A percentile compares a stretch with the other conserved stretches of the same genome.
These are phyloP conservation scores for Centropyge bicolor DNA, from an alignment of 2,797 vertebrate genomes.

Conservation along the genomic window DNA sequence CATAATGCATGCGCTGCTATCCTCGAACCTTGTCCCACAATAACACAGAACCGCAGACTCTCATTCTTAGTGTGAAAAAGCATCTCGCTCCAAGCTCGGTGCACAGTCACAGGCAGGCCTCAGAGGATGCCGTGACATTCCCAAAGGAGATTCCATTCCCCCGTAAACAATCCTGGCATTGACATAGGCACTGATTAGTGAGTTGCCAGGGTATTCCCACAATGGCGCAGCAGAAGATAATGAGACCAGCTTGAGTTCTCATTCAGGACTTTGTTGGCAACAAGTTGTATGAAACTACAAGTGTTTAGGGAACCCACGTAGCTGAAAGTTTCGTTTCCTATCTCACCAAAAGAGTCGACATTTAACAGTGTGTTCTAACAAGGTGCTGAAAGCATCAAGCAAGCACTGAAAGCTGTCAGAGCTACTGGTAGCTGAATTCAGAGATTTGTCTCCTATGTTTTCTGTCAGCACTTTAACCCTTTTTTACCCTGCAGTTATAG, in stretches of 20 bases:
- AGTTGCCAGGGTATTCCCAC: constrained; percentile 80
- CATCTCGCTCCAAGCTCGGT: constrained; percentile 55
- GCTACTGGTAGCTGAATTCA: not conserved
- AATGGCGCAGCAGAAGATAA: constrained; percentile 71
- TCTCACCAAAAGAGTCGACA: constrained; percentile 23
- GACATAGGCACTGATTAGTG: constrained; percentile 75
- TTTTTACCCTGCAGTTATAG: constrained; percentile 10
- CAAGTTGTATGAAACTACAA: constrained; percentile 58
- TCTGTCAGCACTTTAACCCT: constrained; percentile 31
- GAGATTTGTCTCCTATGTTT: constrained; percentile 1
- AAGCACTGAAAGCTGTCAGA: constrained; percentile 32
- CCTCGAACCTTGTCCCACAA: constrained; percentile 52
- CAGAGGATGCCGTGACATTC: constrained; percentile 79
- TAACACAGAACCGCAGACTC: constrained; percentile 40
- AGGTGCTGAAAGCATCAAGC: constrained; percentile 30
- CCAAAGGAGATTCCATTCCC: constrained; percentile 81
- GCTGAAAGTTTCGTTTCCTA: constrained; percentile 29
- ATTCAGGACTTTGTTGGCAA: constrained; percentile 75
- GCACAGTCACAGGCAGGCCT: constrained; percentile 54
- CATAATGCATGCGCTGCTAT: constrained; percentile 59
- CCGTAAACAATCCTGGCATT: constrained; percentile 83
- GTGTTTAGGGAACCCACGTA: constrained; percentile 19
- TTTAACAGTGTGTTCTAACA: constrained; percentile 45
- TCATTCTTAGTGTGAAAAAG: constrained; percentile 66
- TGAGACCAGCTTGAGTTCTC: constrained; percentile 70